Conservation (phyloP, 2,797 vertebrate genomes). For the Rousettus madagascariensis region DNA sequence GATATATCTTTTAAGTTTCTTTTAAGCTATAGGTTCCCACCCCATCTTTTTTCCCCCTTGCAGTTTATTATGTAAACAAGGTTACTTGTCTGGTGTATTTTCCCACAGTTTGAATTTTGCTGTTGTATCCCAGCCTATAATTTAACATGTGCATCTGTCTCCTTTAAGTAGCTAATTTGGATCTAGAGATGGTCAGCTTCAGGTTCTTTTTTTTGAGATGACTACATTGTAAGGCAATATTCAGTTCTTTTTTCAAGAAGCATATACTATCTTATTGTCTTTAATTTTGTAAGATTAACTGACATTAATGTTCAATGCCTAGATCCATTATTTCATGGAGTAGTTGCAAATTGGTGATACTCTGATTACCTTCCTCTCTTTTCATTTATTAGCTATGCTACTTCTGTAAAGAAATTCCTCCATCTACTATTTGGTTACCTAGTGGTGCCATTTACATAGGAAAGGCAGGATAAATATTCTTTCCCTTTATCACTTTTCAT, state of each 20-base stretch:
- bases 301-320: neutral
- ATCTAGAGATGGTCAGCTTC: neutral
- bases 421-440: neutral
- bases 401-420: neutral
- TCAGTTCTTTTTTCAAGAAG: slow-evolving; percentile 16
- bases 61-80: neutral
- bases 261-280: neutral
- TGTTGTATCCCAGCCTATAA: neutral
- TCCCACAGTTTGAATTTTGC: slow-evolving; percentile 11
- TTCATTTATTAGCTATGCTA: neutral
- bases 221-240: neutral
- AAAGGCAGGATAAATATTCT: neutral
- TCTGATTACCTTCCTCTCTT: neutral
- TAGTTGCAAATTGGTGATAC: neutral
- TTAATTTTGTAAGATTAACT: neutral
- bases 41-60: neutral
- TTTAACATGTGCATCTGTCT: neutral
- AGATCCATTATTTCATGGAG: neutral
- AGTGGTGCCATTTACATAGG: neutral
- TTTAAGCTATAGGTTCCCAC: neutral
- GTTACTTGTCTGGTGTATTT: neutral
- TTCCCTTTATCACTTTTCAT: neutral
- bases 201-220: neutral
- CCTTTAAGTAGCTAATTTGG: neutral
- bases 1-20: neutral